Percentiles rank a stretch among this genome's conserved stretches.
Evolutionary conservation across 2,113 vertebrate genomes (phyloP).

Genomic region (Felis catus): F.catus_Fca126_mat1.0 CM031428.1:28254001-28254500

Average conservation of each 20-base stretch:
- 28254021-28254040: background rate
- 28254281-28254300: too few relatives aligned
- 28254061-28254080: background rate
- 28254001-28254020: background rate
- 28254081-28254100: background rate
- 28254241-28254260: background rate
- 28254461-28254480: background rate
- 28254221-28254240: background rate
- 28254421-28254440: background rate
- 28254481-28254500: too few relatives aligned
- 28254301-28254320: too few relatives aligned
- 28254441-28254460: too few relatives aligned
- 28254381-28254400: background rate
- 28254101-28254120: background rate
- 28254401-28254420: background rate
- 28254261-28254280: too few relatives aligned
- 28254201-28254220: background rate
- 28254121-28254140: background rate
- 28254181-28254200: background rate
- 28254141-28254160: background rate
- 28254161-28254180: background rate
- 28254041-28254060: too few relatives aligned
- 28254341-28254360: too few relatives aligned
- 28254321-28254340: too few relatives aligned
- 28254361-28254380: background rate